A percentile compares a stretch with the other conserved stretches of the same genome.
These are phyloP conservation scores for Octonoba sinensis DNA, from an alignment of 2,888 invertebrate genomes.

Conservation along the genomic window DNA sequence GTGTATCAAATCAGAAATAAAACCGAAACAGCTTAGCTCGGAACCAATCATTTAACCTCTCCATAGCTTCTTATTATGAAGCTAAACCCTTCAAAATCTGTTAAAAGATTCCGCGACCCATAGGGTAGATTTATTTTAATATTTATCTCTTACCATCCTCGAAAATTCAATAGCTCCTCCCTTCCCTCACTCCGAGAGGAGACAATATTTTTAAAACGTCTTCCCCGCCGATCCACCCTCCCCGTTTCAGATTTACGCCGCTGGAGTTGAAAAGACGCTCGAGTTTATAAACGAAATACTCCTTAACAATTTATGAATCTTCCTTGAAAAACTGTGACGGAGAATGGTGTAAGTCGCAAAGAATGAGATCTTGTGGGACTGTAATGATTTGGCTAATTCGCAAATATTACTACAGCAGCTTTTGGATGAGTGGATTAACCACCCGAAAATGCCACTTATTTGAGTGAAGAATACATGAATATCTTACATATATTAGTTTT, in stretches of 20 bases:
- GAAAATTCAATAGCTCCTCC: conserved; percentile 7
- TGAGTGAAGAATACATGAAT: too few relatives aligned
- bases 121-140: conserved; percentile 41
- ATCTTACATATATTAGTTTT: too few relatives aligned
- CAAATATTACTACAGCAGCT: too few relatives aligned
- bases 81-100: conserved; percentile 27
- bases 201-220: conserved; percentile 18
- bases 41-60: neutral
- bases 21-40: neutral
- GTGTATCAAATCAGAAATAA: too few relatives aligned
- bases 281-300: conserved; percentile 23
- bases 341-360: conserved; percentile 15
- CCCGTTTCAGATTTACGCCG: conserved; percentile 48
- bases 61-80: conserved; percentile 5
- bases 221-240: conserved; percentile 6
- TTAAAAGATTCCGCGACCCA: conserved; percentile 32
- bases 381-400: too few relatives aligned
- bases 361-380: neutral
- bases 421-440: too few relatives aligned
- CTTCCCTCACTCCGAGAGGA: conserved; percentile 5
- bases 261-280: conserved; percentile 52
- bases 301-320: conserved; percentile 48
- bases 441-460: too few relatives aligned
- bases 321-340: neutral
- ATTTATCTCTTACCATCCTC: conserved; percentile 18